phyloP scores from a whole-genome alignment of 2,888 invertebrate species.

The Boloria euphrosyne region DNA sequence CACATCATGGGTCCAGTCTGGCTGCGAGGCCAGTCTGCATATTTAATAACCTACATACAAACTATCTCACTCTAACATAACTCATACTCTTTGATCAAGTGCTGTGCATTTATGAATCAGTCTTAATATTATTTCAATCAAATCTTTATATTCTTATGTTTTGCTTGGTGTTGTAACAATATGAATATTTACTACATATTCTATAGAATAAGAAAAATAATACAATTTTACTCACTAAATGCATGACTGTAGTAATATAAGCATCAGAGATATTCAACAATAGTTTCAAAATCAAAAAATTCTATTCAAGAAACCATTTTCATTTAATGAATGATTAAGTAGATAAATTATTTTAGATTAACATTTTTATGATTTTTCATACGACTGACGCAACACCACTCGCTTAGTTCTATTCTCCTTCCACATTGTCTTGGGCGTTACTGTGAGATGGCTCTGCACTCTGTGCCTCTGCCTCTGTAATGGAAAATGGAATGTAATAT shows the following conservation, averaged over 20 bases:
- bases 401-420: conserved; percentile 45
- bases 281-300: no score
- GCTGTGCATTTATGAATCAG: conserved; percentile 61
- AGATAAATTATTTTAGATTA: neutral
- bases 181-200: neutral
- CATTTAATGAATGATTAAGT: no score
- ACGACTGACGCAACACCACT: conserved; percentile 39
- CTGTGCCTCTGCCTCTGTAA: conserved; percentile 69
- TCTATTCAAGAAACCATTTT: no score
- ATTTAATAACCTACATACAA: conserved; percentile 38
- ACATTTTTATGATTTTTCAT: conserved; percentile 17
- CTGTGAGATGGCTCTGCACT: conserved; percentile 70
- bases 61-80: conserved; percentile 49
- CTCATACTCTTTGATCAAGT: conserved; percentile 46
- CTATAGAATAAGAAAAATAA: neutral
- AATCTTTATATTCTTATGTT: conserved; percentile 45
- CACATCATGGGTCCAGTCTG: conserved; percentile 6
- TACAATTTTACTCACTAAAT: conserved; percentile 3
- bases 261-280: neutral
- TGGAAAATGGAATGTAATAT: conserved; percentile 36
- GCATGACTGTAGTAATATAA: conserved; percentile 2
- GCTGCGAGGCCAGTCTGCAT: conserved; percentile 28
- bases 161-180: neutral
- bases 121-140: conserved; percentile 58
- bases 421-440: conserved; percentile 58